Conservation (phyloP, 23 tunicate genomes). For the Pegea sp. region DNA sequence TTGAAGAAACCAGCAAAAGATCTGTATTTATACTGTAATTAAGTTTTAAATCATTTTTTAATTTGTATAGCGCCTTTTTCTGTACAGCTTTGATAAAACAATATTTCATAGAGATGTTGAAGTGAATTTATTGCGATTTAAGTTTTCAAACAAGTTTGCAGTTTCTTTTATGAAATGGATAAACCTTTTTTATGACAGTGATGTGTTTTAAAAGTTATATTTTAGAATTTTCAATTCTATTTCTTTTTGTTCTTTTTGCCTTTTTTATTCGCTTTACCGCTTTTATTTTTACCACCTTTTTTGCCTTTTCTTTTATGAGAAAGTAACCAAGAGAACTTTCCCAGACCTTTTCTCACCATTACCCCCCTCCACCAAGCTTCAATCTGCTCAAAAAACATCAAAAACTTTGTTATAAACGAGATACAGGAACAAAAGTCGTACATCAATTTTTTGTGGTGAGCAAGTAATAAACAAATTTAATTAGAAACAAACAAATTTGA, state of each 20-base stretch:
- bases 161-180: too few species aligned
- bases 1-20: too few species aligned
- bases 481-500: not conserved
- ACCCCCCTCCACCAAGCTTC: constrained; percentile 86
- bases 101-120: too few species aligned
- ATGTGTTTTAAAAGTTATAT: too few species aligned
- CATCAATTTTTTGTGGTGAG: not conserved
- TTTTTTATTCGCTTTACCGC: constrained; percentile 28
- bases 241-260: constrained; percentile 29
- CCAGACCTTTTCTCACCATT: constrained; percentile 59
- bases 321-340: constrained; percentile 11
- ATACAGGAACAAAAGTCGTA: not conserved
- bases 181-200: too few species aligned
- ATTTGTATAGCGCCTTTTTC: too few species aligned
- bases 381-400: constrained; percentile 12
- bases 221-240: too few species aligned
- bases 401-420: not conserved
- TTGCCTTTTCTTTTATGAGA: not conserved
- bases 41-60: too few species aligned
- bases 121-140: too few species aligned
- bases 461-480: not conserved
- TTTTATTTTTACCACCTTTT: constrained; percentile 17
- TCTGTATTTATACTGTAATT: too few species aligned
- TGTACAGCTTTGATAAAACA: too few species aligned
- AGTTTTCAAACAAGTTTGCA: too few species aligned